Percentiles rank a stretch among this genome's conserved stretches.
Evolutionary conservation across 2,888 invertebrate genomes (phyloP).

Genomic region (Ectemnius continuus): DNA sequence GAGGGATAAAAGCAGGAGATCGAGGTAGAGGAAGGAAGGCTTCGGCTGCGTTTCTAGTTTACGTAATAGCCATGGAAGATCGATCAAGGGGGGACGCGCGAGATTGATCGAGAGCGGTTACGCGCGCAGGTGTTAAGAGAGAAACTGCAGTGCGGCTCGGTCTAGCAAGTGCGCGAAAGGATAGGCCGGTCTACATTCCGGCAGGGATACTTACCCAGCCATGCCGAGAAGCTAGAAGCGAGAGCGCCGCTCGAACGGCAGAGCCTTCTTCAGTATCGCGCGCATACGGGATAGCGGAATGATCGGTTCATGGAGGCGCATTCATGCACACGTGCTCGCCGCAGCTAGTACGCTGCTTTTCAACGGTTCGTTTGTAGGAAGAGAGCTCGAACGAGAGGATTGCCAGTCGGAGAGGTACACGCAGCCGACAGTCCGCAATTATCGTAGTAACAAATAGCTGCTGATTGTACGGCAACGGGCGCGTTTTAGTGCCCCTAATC

Average conservation of each 20-base stretch:
- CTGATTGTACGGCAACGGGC: constrained; percentile 47
- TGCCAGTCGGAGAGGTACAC: too few relatives aligned
- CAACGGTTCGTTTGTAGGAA: constrained; percentile 33
- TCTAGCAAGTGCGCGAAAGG: constrained; percentile 44
- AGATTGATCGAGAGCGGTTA: constrained; percentile 45
- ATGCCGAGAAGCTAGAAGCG: neutral
- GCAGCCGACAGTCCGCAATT: constrained; percentile 45
- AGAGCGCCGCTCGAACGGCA: neutral
- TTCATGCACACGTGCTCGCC: constrained; percentile 31
- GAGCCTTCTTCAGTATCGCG: neutral
- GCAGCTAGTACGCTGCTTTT: constrained; percentile 34
- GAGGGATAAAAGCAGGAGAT: too few relatives aligned
- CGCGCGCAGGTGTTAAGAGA: constrained; percentile 52
- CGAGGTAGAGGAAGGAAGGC: too few relatives aligned
- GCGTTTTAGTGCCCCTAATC: constrained; percentile 55
- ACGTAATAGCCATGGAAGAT: constrained; percentile 43
- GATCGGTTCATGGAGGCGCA: constrained; percentile 30
- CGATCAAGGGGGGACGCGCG: constrained; percentile 37
- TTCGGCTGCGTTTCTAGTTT: constrained; percentile 43
- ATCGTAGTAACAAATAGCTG: constrained; percentile 54
- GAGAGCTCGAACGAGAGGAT: constrained; percentile 23
- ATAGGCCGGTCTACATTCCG: constrained; percentile 49
- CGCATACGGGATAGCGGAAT: neutral
- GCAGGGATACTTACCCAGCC: constrained; percentile 33
- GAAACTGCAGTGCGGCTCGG: constrained; percentile 17